A percentile compares a stretch with the other conserved stretches of the same genome.
These are phyloP conservation scores for Mus pahari DNA, from an alignment of 2,113 vertebrate species.

Conservation along the genomic window DNA sequence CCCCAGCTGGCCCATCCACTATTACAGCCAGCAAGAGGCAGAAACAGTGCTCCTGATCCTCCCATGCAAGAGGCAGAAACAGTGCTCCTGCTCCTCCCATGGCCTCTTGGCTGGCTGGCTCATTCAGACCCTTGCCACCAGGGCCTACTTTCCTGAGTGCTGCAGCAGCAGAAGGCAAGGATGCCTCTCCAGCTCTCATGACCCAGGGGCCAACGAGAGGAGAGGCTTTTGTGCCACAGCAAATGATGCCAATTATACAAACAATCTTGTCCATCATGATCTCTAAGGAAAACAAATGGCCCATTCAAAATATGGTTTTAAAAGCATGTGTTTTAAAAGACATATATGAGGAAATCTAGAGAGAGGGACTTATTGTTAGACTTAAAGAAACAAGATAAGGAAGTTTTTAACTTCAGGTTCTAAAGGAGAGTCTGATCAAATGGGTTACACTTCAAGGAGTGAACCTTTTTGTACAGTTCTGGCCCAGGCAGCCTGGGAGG, in stretches of 20 bases:
- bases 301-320: background rate
- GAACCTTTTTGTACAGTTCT: too few species aligned
- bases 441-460: background rate
- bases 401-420: background rate
- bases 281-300: background rate
- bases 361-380: background rate
- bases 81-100: background rate
- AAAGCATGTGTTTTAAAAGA: background rate
- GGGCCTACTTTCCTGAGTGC: background rate
- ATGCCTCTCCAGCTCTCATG: too few species aligned
- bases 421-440: background rate
- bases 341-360: background rate
- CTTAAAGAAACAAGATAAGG: background rate
- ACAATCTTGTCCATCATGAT: background rate
- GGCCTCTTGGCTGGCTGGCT: background rate
- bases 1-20: background rate
- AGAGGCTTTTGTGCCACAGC: background rate
- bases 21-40: background rate
- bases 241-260: background rate
- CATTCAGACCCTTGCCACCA: background rate
- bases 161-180: background rate
- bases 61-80: background rate
- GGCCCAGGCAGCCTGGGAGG: background rate
- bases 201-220: background rate
- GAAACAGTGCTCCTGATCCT: background rate